Evolutionary conservation across 1,140 invertebrate genomes (phyloP).

Genomic region (Drosophila arawakana): DNA sequence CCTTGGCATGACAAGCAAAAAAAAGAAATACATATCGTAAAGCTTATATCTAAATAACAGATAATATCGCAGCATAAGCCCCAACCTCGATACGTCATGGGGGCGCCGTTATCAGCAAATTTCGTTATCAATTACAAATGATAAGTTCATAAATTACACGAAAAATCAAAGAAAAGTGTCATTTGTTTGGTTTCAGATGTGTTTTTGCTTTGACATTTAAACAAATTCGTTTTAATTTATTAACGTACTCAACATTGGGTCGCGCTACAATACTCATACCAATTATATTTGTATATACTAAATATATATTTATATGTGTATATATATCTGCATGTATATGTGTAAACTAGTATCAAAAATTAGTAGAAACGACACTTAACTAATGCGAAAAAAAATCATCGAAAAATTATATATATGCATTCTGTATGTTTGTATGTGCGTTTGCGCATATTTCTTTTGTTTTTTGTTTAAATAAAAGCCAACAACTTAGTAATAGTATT

Average conservation of each 20-base stretch:
- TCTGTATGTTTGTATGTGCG: slow-evolving; percentile 49
- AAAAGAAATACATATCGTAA: neutral
- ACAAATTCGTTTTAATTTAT: slow-evolving; percentile 81
- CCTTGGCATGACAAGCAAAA: slow-evolving; percentile 17
- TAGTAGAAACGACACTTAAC: slow-evolving; percentile 81
- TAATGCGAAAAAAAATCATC: slow-evolving; percentile 75
- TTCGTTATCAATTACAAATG: slow-evolving; percentile 13
- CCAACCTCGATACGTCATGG: slow-evolving; percentile 34
- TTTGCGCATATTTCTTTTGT: slow-evolving; percentile 9
- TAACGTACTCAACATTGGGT: slow-evolving; percentile 78
- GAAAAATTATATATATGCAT: slow-evolving; percentile 63
- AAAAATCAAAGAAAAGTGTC: slow-evolving; percentile 26
- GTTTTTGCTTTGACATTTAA: slow-evolving; percentile 71
- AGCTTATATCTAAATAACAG: slow-evolving; percentile 7
- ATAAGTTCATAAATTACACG: slow-evolving; percentile 33
- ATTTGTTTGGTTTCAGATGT: slow-evolving; percentile 27
- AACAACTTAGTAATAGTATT: slow-evolving; percentile 62
- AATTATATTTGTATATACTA: slow-evolving; percentile 63
- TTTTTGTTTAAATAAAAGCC: slow-evolving; percentile 67
- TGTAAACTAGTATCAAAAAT: slow-evolving; percentile 83
- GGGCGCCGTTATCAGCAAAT: slow-evolving; percentile 18
- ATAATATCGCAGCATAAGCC: slow-evolving; percentile 33
- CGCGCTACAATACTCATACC: slow-evolving; percentile 74
- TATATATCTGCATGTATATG: slow-evolving; percentile 60
- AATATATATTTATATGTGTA: slow-evolving; percentile 59